Base-by-base conservation (phyloP, 1,140 invertebrate genomes). In the Papilio polyxenes region DNA sequence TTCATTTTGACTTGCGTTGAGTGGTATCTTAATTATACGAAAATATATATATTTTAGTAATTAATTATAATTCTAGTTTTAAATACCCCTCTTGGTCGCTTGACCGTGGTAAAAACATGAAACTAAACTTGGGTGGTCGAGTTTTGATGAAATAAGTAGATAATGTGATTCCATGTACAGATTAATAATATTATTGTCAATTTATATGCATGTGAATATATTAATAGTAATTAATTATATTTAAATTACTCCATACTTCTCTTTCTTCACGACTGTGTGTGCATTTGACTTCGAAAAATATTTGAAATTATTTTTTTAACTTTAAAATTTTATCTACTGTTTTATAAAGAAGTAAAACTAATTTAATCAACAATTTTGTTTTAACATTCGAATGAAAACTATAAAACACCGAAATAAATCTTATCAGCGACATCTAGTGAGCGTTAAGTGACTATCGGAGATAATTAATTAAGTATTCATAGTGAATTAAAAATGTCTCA, bases 101-200 rank as follows among this genome's bases (percentile, higher is more conserved):
- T 72, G 23, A 37, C 23, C 23, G 31, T 37, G 23, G 20, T 31
- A 23, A 62, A 62, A 8, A 65, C 3, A 11, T 65, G 31, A 65
- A 65, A 40, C 5, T 17, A 72, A 15, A 72, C 65, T 72, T 72
- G 65, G 65, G 65, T 72, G 65, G 65, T 72, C 65, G 65, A 37
- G 65, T 72, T 72, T 72, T 72, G 65, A 72, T 72, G 40, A 40
- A 31, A 40, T 72, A 72, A 72, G 37, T 4, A 72, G 65, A 72
- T 72, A 40, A 72, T 15, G 23, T 17, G 31, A 72, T 72, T 40
- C 31, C 65, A 6, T 40, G 31, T 72, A 72, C 31, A 72, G 65
- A 72, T 72, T 72, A 72, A 37, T 72, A 72, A 72, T 72, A 72
- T 72, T 72, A 40, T 72, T 72, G 31, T 37, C 65, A 72, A 72